phyloP scores from a whole-genome alignment of 2,113 vertebrate species.

The Nibea albiflora region DNA sequence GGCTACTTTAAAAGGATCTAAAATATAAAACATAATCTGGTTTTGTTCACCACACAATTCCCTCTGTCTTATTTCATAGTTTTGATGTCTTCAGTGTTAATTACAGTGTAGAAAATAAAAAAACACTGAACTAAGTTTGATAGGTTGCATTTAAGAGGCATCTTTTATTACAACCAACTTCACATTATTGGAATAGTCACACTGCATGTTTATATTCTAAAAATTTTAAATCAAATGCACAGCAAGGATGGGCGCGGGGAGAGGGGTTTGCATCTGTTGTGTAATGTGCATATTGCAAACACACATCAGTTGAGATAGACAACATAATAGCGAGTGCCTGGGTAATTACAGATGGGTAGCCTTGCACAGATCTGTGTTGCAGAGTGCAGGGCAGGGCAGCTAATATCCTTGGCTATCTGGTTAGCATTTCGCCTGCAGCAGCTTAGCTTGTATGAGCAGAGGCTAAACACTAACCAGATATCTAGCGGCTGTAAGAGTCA shows the following conservation, averaged over 20 bases:
- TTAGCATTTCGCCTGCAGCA: neutral
- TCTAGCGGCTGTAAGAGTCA: neutral
- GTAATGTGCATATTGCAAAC: neutral
- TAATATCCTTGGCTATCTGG: neutral
- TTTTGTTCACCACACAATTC: too few species aligned
- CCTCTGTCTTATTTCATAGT: too few species aligned
- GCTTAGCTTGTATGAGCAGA: neutral
- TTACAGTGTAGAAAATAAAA: too few species aligned
- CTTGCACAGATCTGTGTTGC: too few species aligned
- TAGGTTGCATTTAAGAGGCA: neutral
- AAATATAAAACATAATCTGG: too few species aligned
- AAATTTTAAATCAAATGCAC: neutral
- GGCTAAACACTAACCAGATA: neutral
- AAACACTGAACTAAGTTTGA: neutral
- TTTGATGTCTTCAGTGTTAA: too few species aligned
- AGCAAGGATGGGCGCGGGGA: neutral
- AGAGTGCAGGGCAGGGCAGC: neutral
- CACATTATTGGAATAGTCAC: too few species aligned
- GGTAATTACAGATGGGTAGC: too few species aligned
- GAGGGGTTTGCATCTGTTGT: neutral
- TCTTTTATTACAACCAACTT: neutral
- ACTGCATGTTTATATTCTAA: neutral
- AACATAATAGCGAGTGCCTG: neutral
- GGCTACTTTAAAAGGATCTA: too few species aligned
- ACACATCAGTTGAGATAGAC: neutral